Evolutionary conservation across 2,113 vertebrate genomes (phyloP), one percentile per base, ranked within the genome.

Genomic region (Galemys pyrenaicus): DNA sequence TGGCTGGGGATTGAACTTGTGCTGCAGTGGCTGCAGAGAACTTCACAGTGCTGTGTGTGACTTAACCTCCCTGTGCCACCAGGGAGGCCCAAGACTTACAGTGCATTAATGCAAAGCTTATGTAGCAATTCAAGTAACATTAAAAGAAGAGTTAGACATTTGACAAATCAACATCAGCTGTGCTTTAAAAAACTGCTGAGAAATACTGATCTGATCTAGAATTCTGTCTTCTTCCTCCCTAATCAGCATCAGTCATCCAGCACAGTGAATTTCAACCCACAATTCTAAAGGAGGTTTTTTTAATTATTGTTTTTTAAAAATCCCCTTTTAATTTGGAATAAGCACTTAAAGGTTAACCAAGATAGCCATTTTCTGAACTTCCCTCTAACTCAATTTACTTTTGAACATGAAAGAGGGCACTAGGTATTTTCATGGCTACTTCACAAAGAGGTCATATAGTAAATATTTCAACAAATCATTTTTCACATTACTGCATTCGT

Each of bases 321-420:
- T 65, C 5, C 17, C 8, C n/a, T 86, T 94, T 87, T 95, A 44
- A 65, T 0, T 64, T 95, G 92, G 88, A 62, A 13, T 91, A 73
- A 0, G 0, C 30, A 94, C 89, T 96, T 94, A 96, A 91, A 93
- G 64, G 5, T 71, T 56, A 92, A 81, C 22, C 4, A 62, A 68
- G 49, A 62, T 46, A 13, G 28, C 20, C 19, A 70, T 58, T 85
- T 88, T 86, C 58, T 70, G 44, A 73, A 56, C 86, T 82, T 65
- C 58, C 30, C 24, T 91, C 15, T 24, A 54, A 17, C 26, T 19
- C 62, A 80, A 12, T 44, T 80, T 54, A 24, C 17, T 28, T 87
- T 20, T 71, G 44, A 56, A 75, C 15, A 41, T 73, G 78, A 75
- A n/a, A 77, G 0, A n/a, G 58, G 37, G 37, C 44, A 68, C 15